Base-by-base conservation (phyloP, 2,797 vertebrate species). In the Amphiprion clarkii region DNA sequence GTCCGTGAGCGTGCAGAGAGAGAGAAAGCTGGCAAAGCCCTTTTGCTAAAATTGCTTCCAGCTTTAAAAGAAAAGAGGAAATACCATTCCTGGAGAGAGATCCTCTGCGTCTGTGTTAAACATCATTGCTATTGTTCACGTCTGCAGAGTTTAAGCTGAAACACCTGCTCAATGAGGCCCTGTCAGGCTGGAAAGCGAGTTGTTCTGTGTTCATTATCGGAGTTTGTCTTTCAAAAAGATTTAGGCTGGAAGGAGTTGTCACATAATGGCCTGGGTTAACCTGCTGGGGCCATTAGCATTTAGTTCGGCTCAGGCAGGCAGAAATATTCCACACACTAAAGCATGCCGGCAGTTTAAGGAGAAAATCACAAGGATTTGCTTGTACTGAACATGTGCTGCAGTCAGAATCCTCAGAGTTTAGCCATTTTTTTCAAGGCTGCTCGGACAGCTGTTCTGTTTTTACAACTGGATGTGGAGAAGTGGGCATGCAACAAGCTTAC, bases 41-140 rank as follows among this genome's bases (percentile, higher is more conserved):
- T 79, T 77, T 55, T 74, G 49, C 67, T 81, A 14, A 92, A 94
- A 94, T 94, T 91, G 90, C 81, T 93, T 93, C 89, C 92, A 94
- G 90, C 82, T 90, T 93, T 87, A 16, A 82, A 84, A 85, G 86
- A 85, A 73, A 83, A 85, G 73, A 84, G 89, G 90, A 94, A 95
- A 94, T 94, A 75, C 87, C 91, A 89, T 87, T 92, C 77, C 55
- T 64, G 74, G 51, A 79, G 81, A 82, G 85, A 80, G 82, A 92
- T 92, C 85, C 86, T 92, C 82, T 52, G 82, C 67, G 64, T 90
- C 88, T 88, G 84, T 91, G 88, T 92, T 88, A 57, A 88, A 92
- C 90, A 93, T 93, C 76, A 74, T 87, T 74, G 79, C 79, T 74
- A 84, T 89, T 92, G 90, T 91, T 90, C 78, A 70, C 80, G 86